Base-by-base conservation (phyloP, 2,113 vertebrate genomes). In the Zosterops pallidus region DNA sequence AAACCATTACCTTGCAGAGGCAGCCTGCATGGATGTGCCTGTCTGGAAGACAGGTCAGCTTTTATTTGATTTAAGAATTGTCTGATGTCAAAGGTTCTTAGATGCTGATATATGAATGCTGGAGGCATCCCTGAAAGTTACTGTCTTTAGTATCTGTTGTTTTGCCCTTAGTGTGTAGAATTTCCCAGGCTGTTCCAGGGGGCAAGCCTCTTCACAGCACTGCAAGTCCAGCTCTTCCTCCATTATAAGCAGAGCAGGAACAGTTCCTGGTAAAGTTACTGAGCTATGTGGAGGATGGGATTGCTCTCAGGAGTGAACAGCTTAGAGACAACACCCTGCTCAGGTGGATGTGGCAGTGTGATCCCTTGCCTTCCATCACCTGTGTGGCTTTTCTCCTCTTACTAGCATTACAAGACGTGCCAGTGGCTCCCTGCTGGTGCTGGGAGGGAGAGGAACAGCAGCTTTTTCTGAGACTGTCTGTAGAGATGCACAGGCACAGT, bases 371-470 rank as follows among this genome's bases (percentile, higher is more conserved):
- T 60, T 1, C 35, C 33, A 15, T 57, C 28, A 25, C 33, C 18
- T 7, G 3, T 24, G 4, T 65, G 50, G 50, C 49, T 63, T 81
- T 65, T 55, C 26, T 53, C 18, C 42, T 11, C 5, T 63, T 20
- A 14, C 31, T 19, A 74, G 57, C 35, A 9, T 64, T 55, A 9
- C 33, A 55, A 17, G 44, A 23, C 9, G 14, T 56, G 31, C 31
- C 59, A 42, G 41, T 2, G 4, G 42, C 80, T 86, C 63, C 76
- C 57, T 0, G 0, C 10, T 23, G 19, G 12, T 4, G 9, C 39
- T 63, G 71, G 16, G 12, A 15, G 31, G 10, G 49, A 44, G n/a
- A 53, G 28, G 35, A 52, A 39, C 19, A 88, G 10, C 35, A 76
- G 67, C 59, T 64, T 44, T 29, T 52, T 41, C 17, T 82, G 60